A percentile compares a stretch with the other conserved stretches of the same genome.
Evolutionary conservation across 2,797 vertebrate genomes (phyloP).

Genomic region (Macrochelys suwanniensis): DNA sequence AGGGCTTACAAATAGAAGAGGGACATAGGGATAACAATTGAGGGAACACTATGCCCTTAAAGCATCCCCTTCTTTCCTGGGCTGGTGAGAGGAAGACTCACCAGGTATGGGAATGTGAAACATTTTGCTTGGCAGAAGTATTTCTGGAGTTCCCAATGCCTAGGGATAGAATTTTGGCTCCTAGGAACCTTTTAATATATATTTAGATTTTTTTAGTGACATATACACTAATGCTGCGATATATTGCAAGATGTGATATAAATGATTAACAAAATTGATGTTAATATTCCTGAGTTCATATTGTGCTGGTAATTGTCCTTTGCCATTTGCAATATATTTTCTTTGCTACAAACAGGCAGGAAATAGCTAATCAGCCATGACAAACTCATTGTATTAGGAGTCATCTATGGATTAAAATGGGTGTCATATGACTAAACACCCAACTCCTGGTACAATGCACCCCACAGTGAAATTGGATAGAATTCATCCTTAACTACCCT

Average conservation of each 20-base stretch:
- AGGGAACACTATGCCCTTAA: neutral
- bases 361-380: constrained; percentile 61
- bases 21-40: neutral
- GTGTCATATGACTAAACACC: constrained; percentile 56
- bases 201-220: neutral
- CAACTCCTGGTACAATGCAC: constrained; percentile 54
- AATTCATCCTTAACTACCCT: constrained; percentile 58
- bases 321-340: neutral
- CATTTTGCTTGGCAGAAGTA: accelerated
- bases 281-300: neutral
- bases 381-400: constrained; percentile 67
- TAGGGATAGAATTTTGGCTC: neutral
- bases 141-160: neutral
- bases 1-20: neutral
- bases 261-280: neutral
- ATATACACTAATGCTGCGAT: neutral
- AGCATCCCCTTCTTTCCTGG: neutral
- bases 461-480: constrained; percentile 56
- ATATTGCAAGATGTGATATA: neutral
- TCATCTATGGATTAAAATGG: constrained; percentile 63
- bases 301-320: neutral
- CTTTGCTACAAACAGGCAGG: constrained; percentile 13
- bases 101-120: neutral
- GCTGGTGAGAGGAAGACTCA: neutral
- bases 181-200: neutral